phyloP scores from a whole-genome alignment of 2,113 vertebrate species.

The Phainopepla nitens region DNA sequence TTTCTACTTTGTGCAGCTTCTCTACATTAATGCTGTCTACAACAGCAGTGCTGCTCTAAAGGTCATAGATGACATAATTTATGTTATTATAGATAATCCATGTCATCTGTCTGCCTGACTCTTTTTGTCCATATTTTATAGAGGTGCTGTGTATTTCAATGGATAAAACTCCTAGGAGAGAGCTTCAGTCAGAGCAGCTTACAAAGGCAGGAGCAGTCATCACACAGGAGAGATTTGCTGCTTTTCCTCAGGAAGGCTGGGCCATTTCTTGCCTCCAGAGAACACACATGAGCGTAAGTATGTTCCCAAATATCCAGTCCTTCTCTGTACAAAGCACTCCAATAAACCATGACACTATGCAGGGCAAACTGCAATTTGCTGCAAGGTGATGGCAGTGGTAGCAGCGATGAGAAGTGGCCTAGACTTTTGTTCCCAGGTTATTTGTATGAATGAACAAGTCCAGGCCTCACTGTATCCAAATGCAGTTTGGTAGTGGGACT shows the following conservation, averaged over 20 bases:
- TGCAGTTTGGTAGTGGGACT: background rate
- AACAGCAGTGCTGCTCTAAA: conserved; percentile 13
- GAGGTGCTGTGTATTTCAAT: background rate
- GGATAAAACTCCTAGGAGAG: background rate
- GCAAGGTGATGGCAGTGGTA: fast-evolving
- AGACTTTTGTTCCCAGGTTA: background rate
- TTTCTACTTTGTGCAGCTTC: background rate
- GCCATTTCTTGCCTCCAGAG: background rate
- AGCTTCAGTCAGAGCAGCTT: background rate
- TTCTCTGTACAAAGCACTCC: background rate
- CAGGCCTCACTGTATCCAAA: background rate
- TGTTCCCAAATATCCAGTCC: background rate
- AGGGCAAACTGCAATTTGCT: background rate
- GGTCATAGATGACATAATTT: conserved; percentile 33
- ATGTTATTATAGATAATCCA: conserved; percentile 30
- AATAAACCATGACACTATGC: background rate
- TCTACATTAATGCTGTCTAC: background rate
- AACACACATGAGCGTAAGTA: background rate
- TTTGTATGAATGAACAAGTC: background rate
- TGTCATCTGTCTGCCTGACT: background rate
- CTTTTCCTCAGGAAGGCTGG: background rate
- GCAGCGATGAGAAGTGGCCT: background rate
- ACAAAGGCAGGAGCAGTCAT: background rate
- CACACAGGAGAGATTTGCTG: background rate
- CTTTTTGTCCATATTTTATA: background rate